Percentiles rank a stretch among this genome's conserved stretches.
Conservation (phyloP, 2,113 vertebrate species). For the Phrynosoma platyrhinos region DNA sequence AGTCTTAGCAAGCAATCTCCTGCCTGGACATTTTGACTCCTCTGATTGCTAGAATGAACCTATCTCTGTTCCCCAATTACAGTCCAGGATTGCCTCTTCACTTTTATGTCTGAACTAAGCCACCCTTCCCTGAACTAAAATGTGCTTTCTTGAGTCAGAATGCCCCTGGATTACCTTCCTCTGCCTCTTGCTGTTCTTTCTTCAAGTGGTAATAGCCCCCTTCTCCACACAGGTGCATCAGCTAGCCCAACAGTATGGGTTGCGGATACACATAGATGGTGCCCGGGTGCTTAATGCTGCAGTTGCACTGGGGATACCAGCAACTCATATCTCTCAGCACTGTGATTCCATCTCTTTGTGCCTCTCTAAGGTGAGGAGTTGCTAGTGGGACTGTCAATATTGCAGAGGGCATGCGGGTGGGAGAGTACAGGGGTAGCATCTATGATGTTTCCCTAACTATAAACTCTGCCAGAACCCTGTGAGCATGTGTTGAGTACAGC, state of each 20-base stretch:
- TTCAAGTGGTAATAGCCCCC: too few species aligned
- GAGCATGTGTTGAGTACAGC: too few species aligned
- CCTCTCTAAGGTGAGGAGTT: conserved; percentile 85
- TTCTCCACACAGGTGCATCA: conserved; percentile 72
- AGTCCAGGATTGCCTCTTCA: neutral
- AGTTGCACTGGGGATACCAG: conserved; percentile 75
- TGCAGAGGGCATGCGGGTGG: neutral
- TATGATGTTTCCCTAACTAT: neutral
- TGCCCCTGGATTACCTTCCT: neutral
- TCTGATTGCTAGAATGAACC: neutral
- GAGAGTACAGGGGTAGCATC: neutral
- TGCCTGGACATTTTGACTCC: neutral
- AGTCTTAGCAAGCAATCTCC: neutral
- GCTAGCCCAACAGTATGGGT: conserved; percentile 75
- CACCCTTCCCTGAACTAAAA: neutral
- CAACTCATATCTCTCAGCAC: conserved; percentile 79
- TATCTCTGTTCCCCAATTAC: neutral
- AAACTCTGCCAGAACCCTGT: neutral
- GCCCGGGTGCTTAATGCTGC: conserved; percentile 86
- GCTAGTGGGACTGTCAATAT: neutral
- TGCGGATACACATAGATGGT: conserved; percentile 86
- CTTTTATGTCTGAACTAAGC: neutral
- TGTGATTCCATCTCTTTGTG: conserved; percentile 87
- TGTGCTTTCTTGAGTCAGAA: neutral
- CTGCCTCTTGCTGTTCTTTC: neutral